phyloP scores from a whole-genome alignment of 2,113 vertebrate species.

The Embiotoca jacksoni region DNA sequence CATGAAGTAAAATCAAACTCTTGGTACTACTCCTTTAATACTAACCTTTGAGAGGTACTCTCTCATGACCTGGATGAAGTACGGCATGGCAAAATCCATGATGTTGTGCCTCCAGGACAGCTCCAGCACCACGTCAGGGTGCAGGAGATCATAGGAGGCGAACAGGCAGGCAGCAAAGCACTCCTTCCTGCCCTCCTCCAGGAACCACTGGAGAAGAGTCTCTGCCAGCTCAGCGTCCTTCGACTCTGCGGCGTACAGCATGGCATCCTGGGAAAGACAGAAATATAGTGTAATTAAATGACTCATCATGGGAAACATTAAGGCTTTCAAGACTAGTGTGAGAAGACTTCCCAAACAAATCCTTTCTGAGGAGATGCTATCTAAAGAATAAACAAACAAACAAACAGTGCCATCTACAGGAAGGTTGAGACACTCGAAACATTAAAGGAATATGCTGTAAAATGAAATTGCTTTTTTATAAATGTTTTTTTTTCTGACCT shows the following conservation, averaged over 20 bases:
- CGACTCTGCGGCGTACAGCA: constrained; percentile 92
- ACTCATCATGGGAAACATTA: not conserved
- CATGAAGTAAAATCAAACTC: not conserved
- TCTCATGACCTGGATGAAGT: constrained; percentile 94
- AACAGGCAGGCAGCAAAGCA: constrained; percentile 93
- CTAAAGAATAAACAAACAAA: not conserved
- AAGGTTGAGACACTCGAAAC: not conserved
- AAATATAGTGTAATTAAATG: not conserved
- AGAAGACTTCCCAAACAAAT: not conserved
- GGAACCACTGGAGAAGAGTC: constrained; percentile 91
- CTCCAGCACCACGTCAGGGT: constrained; percentile 91
- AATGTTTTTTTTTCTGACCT: constrained; percentile 78
- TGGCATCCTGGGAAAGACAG: constrained; percentile 86
- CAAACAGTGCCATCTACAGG: constrained; percentile 42
- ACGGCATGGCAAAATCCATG: constrained; percentile 92
- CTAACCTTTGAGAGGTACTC: constrained; percentile 92
- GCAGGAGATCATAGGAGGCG: constrained; percentile 90
- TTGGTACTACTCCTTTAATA: not conserved
- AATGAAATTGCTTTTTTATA: not conserved
- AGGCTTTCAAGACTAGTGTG: not conserved
- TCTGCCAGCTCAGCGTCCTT: constrained; percentile 89
- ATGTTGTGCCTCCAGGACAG: constrained; percentile 92
- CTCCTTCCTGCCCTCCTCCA: constrained; percentile 90
- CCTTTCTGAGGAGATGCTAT: not conserved
- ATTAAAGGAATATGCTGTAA: not conserved